Conservation (phyloP, 2,888 invertebrate genomes). For the Heliconius charithonia region DNA sequence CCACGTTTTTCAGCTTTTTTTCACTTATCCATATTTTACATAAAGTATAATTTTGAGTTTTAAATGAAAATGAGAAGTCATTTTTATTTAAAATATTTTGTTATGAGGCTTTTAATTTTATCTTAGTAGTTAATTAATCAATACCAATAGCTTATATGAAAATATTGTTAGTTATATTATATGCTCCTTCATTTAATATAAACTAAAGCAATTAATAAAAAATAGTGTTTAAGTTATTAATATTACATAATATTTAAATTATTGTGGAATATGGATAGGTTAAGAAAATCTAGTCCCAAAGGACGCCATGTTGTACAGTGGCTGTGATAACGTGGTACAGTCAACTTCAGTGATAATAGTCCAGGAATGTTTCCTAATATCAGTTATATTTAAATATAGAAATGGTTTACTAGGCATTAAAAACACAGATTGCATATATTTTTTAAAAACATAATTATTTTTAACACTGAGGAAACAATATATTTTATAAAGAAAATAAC, state of each 20-base stretch:
- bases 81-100: not conserved
- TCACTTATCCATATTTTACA: slow-evolving; percentile 5
- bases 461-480: too few species aligned
- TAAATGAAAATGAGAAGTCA: not conserved
- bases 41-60: not conserved
- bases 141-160: too few species aligned
- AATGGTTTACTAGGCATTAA: not conserved
- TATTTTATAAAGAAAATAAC: too few species aligned
- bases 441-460: not conserved
- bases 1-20: slow-evolving; percentile 35
- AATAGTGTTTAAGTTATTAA: not conserved
- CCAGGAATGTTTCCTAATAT: slow-evolving; percentile 21
- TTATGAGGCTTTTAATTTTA: not conserved
- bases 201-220: not conserved
- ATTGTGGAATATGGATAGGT: slow-evolving; percentile 22
- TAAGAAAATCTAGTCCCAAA: slow-evolving; percentile 23
- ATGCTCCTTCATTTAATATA: too few species aligned
- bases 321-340: slow-evolving; percentile 68
- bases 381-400: slow-evolving; percentile 33
- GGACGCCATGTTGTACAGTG: slow-evolving; percentile 66
- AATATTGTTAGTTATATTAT: too few species aligned
- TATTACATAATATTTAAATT: not conserved
- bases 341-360: slow-evolving; percentile 46
- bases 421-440: not conserved
- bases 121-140: not conserved